These are phyloP conservation scores for Cygnus olor DNA, from an alignment of 2,797 vertebrate genomes.

Conservation along the genomic window DNA sequence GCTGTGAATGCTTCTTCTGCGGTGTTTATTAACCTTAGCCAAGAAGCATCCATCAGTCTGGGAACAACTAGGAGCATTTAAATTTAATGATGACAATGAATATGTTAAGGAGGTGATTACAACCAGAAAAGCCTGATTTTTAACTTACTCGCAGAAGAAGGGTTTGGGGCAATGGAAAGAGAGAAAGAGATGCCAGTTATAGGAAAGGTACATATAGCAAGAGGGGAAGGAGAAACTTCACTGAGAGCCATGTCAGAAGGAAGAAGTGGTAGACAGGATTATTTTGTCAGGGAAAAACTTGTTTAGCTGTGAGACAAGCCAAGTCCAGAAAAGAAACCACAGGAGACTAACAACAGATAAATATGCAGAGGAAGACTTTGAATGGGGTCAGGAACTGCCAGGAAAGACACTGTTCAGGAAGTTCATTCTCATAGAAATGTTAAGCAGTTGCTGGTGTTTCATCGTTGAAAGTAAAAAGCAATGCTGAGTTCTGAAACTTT, in stretches of 20 bases:
- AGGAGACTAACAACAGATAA: background rate
- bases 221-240: background rate
- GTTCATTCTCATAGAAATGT: background rate
- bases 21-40: background rate
- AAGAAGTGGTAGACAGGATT: background rate
- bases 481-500: background rate
- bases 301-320: background rate
- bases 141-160: background rate
- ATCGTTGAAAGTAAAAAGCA: background rate
- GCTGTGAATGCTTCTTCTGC: background rate
- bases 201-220: background rate
- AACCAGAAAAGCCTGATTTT: background rate
- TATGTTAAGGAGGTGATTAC: background rate
- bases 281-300: background rate
- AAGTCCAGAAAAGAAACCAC: background rate
- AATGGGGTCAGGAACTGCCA: background rate
- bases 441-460: background rate
- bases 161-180: background rate
- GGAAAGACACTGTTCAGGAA: background rate
- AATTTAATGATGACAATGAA: background rate
- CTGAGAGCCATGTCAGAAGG: accelerated
- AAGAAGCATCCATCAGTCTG: background rate
- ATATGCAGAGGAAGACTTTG: background rate
- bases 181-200: background rate
- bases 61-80: background rate